Evolutionary conservation across 2,888 invertebrate genomes (phyloP), one percentile per base, ranked within the genome.

Genomic region (Cheilosia vulpina): DNA sequence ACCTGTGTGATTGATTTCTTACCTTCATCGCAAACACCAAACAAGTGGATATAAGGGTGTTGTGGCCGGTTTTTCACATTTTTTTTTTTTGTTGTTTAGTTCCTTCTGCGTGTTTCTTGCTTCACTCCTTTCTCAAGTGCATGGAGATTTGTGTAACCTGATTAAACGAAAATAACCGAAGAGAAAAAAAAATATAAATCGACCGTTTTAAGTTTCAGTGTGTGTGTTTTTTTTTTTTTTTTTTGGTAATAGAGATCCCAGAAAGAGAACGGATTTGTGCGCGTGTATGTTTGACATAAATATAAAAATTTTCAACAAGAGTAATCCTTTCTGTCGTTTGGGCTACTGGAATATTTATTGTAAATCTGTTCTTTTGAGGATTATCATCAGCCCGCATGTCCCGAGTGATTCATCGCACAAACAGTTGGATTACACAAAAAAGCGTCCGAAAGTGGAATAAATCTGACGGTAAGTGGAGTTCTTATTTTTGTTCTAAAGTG

Each of bases 31-130:
- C 68, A 73, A 77, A 52, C 80, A 43, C 65, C 77, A 77, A 69
- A 71, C 84, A 84, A 84, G 80, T 84, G 69, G 80, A 84, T 84
- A 80, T 47, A 80, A 84, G 84, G 84, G 84, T 84, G 84, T 80
- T 75, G 75, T 75, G 84, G 84, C 65, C 75, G 79, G 68, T 80
- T 60, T 79, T 53, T 45, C 4, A 15, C 2, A 2, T n/a, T 58
- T 62, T 62, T 43, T 62, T 68, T n/a, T 65, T 62, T 50, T 38
- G 21, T 27, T 62, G 21, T 27, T 60, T 62, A 19, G 58, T 47
- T 6, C 19, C 21, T 24, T 52, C 13, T 21, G 24, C 24, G 11
- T 52, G 21, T 19, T 24, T 58, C 6, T 73, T 38, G 43, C 57
- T 66, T 31, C 55, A 63, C 38, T 73, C 73, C 62, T 52, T 62